Percentiles rank a stretch among this genome's conserved stretches.
phyloP scores from a whole-genome alignment of 2,888 invertebrate genomes.

The Ptychoptera albimana region DNA sequence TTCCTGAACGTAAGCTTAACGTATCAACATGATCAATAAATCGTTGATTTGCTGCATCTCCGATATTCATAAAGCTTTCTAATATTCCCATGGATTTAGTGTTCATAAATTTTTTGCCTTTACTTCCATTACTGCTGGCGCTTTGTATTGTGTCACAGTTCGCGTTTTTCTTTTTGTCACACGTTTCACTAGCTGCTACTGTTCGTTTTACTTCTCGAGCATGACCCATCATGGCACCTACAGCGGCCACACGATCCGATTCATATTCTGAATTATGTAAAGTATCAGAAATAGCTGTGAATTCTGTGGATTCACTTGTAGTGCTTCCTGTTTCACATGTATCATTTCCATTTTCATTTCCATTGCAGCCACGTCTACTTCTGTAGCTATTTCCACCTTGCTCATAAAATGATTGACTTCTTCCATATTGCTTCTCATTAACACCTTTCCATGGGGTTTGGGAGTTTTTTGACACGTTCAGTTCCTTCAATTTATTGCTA shows the following conservation, averaged over 20 bases:
- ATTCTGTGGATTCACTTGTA: conserved; percentile 28
- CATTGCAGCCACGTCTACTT: background rate
- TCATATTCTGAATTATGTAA: conserved; percentile 16
- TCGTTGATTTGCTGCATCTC: background rate
- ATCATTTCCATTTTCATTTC: background rate
- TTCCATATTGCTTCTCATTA: too few species aligned
- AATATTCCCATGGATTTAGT: conserved; percentile 1
- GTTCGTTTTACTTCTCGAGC: too few species aligned
- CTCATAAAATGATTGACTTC: too few species aligned
- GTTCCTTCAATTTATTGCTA: too few species aligned
- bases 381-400: background rate
- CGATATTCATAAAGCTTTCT: conserved; percentile 5
- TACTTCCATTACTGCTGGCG: too few species aligned
- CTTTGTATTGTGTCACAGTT: too few species aligned
- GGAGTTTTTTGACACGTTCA: too few species aligned
- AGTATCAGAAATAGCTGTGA: conserved; percentile 26
- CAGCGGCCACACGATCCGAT: background rate
- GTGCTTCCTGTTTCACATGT: conserved; percentile 20
- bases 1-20: conserved; percentile 1
- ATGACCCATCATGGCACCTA: background rate
- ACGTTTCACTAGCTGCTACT: background rate
- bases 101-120: too few species aligned
- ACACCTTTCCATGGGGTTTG: too few species aligned
- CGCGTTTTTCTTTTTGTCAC: background rate
- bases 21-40: conserved; percentile 2